Percentiles rank a stretch among this genome's conserved stretches.
Evolutionary conservation across 2,113 vertebrate species (phyloP).

Genomic region (Lota lota): DNA sequence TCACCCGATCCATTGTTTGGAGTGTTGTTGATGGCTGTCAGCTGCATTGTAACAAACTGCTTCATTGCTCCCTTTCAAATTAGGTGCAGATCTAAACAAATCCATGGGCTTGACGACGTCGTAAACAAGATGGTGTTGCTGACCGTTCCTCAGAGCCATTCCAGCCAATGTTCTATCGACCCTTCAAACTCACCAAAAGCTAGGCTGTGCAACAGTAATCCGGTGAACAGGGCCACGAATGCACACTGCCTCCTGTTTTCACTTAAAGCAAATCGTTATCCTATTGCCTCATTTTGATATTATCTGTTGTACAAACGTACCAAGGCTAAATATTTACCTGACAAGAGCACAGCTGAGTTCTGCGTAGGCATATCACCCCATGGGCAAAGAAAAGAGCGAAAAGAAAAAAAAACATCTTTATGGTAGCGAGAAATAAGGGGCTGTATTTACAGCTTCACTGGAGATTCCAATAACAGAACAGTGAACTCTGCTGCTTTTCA

Average conservation of each 20-base stretch:
- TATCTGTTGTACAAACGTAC: too few relatives aligned
- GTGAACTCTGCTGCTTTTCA: constrained; percentile 48
- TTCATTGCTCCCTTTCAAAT: constrained; percentile 69
- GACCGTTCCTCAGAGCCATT: constrained; percentile 50
- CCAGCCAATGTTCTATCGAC: constrained; percentile 58
- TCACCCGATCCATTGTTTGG: constrained; percentile 24
- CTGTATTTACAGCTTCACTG: constrained; percentile 68
- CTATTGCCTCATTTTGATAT: too few relatives aligned
- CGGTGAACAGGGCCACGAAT: constrained; percentile 16
- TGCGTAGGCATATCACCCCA: too few relatives aligned
- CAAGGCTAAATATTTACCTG: too few relatives aligned
- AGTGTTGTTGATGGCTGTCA: constrained; percentile 39
- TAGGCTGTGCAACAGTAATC: constrained; percentile 21
- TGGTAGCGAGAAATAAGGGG: constrained; percentile 39
- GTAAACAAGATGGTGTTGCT: constrained; percentile 71
- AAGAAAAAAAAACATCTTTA: constrained; percentile 1
- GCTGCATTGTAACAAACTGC: constrained; percentile 63
- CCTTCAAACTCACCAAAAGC: constrained; percentile 37
- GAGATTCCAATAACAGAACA: constrained; percentile 65
- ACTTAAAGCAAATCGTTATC: too few relatives aligned
- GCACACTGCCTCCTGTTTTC: too few relatives aligned
- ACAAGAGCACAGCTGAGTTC: too few relatives aligned
- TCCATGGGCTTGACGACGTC: constrained; percentile 64
- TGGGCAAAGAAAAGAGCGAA: neutral
- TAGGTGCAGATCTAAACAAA: constrained; percentile 67